phyloP scores from a whole-genome alignment of 2,888 invertebrate species.

The Dasypogon diadema region DNA sequence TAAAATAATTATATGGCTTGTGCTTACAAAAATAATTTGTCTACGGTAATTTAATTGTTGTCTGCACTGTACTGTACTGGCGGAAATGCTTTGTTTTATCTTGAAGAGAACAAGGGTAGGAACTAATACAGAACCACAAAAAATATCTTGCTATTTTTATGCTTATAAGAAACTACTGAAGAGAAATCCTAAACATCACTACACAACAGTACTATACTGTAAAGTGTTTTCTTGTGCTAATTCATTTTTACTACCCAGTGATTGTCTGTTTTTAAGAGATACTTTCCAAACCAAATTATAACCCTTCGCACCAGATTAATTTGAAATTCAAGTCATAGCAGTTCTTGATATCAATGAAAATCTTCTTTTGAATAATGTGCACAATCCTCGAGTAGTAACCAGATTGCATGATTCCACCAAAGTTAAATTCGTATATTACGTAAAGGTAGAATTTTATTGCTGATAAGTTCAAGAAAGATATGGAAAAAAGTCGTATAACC shows the following conservation, averaged over 20 bases:
- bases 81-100: background rate
- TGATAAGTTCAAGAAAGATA: too few species aligned
- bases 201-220: constrained; percentile 6
- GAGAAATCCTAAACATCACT: constrained; percentile 1
- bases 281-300: background rate
- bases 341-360: background rate
- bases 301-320: background rate
- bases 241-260: constrained; percentile 22
- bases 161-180: constrained; percentile 7
- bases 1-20: constrained; percentile 34
- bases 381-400: too few species aligned
- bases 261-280: constrained; percentile 34
- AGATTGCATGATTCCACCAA: too few species aligned
- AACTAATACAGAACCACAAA: too few species aligned
- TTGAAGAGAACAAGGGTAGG: background rate
- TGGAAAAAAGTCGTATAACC: too few species aligned
- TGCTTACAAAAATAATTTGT: constrained; percentile 23
- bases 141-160: background rate
- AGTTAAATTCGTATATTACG: too few species aligned
- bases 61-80: background rate
- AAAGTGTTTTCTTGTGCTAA: constrained; percentile 20
- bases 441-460: too few species aligned
- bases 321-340: background rate
- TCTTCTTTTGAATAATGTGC: too few species aligned
- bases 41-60: background rate